These are phyloP conservation scores for Psittacara wagleri DNA, from an alignment of 2,113 vertebrate species.

Conservation along the genomic window DNA sequence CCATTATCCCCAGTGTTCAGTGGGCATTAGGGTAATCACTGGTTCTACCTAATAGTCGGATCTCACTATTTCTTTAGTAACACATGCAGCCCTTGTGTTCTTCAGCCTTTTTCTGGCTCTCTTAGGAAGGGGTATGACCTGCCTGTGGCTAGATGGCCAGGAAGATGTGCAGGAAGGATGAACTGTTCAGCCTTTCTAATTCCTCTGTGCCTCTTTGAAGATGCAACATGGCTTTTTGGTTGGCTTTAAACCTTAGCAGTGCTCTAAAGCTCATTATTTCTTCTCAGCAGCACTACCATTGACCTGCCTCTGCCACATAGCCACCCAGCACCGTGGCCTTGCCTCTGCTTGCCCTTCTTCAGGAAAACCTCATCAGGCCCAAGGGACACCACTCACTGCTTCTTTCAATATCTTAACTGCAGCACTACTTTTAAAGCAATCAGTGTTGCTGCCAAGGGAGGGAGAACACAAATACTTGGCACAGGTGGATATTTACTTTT, in stretches of 20 bases:
- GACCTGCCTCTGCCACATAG: neutral
- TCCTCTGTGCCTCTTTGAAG: slow-evolving; percentile 1
- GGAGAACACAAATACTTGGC: neutral
- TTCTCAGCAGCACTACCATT: fast-evolving
- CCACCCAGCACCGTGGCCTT: neutral
- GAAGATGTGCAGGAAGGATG: neutral
- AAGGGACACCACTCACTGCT: neutral
- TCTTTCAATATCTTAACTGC: neutral
- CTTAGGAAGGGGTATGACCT: neutral
- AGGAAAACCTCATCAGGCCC: neutral
- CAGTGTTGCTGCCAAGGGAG: neutral
- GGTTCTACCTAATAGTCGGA: neutral
- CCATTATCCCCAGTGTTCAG: neutral
- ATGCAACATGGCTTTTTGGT: neutral
- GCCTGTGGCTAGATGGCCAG: neutral
- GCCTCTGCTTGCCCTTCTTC: neutral
- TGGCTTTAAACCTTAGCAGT: neutral
- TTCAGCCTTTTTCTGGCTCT: neutral
- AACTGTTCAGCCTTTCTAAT: neutral
- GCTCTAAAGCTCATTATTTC: neutral
- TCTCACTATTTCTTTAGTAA: neutral
- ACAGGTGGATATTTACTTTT: neutral
- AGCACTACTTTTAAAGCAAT: neutral
- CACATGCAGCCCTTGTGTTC: fast-evolving
- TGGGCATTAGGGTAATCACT: neutral